Base-by-base conservation (phyloP, 1,140 invertebrate species). In the Penaeus chinensis region DNA sequence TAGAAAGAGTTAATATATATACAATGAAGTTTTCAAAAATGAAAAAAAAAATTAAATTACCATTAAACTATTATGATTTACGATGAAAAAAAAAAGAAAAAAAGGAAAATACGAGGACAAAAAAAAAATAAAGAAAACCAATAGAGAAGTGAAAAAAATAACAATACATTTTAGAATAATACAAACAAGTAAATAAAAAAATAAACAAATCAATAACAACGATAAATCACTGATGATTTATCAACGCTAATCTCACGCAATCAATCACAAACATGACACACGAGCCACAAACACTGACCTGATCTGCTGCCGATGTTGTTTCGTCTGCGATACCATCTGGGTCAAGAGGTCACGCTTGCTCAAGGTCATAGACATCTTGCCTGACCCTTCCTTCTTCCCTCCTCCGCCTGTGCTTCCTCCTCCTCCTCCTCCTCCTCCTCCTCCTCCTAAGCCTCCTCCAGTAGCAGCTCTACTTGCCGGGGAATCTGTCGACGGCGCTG, bases 291-390 rank as follows among this genome's bases (percentile, higher is more conserved):
- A 32, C n/a, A 60, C 85, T 84, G 24, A 89, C 89, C 89, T 83
- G 82, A 89, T 89, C 79, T 89, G 89, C 54, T 89, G 85, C 0
- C 86, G 85, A 37, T 89, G 89, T 61, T 86, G 85, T 27, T 89
- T 89, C n/a, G 89, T 89, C 47, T 89, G 89, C 27, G 42, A 71
- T 5, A 89, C 89, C 89, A 89, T 89, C 65, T 89, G 89, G 62
- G 71, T 84, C 27, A 89, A 71, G 20, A 89, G 78, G 71, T 89
- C 89, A 76, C 86, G 84, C 37, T 89, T 89, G 42, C 81, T 87
- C 42, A 87, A 79, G 8, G 86, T 89, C 47, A 84, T 42, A n/a
- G 85, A 81, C 24, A 69, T 37, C 63, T 80, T 82, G 42, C 66
- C 27, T 24, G 82, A 42, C 16, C 63, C 61, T 16, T 82, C 78